Evolutionary conservation across 2,113 vertebrate species (phyloP).

Genomic region (Eleginops maclovinus): DNA sequence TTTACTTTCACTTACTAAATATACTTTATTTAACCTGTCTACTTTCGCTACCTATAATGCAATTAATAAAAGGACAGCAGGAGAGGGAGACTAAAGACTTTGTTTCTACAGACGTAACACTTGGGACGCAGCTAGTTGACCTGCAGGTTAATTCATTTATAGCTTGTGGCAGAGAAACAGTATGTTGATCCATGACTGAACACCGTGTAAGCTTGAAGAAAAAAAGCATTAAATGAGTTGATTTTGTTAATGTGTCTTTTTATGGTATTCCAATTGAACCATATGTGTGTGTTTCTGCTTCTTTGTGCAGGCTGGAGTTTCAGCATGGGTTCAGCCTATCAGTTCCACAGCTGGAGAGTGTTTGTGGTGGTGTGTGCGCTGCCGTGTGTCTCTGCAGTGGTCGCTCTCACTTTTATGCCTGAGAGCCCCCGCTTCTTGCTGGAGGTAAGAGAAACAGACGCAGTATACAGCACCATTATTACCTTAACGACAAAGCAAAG

Average conservation of each 20-base stretch:
- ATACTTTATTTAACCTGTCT: no score
- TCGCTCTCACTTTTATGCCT: conserved; percentile 98
- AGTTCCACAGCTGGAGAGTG: conserved; percentile 99
- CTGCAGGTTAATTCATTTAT: conserved; percentile 18
- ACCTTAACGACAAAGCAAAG: conserved; percentile 10
- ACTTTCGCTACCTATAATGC: no score
- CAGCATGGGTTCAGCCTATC: conserved; percentile 99
- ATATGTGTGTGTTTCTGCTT: not conserved
- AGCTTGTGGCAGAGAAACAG: not conserved
- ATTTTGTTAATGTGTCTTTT: not conserved
- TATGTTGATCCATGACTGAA: not conserved
- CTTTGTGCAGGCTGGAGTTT: conserved; percentile 94
- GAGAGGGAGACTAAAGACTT: not conserved
- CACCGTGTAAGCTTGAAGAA: not conserved
- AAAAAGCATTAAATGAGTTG: not conserved
- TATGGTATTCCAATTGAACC: not conserved
- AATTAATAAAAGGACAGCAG: not conserved
- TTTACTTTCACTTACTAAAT: no score
- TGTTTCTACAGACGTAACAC: not conserved
- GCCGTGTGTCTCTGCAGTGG: conserved; percentile 94
- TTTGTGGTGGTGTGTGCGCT: conserved; percentile 97
- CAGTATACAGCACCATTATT: not conserved
- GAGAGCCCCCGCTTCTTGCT: conserved; percentile 96
- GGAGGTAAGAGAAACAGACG: conserved; percentile 70
- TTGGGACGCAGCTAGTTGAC: not conserved